Percentiles rank a stretch among this genome's conserved stretches.
These are phyloP conservation scores for Mesitornis unicolor DNA, from an alignment of 2,113 vertebrate genomes.

Conservation along the genomic window DNA sequence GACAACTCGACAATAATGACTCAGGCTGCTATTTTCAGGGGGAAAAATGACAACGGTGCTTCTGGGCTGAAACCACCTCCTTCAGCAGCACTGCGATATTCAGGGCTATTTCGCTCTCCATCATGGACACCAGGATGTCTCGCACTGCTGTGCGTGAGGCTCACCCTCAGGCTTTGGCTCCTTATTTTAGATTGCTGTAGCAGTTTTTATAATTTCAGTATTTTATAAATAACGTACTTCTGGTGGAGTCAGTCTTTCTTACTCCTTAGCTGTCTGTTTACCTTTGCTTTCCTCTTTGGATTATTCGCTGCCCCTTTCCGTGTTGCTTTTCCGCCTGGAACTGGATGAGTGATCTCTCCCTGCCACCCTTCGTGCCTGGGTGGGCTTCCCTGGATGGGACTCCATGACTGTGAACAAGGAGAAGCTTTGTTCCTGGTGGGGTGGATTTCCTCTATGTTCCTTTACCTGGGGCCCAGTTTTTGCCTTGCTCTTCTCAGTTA, in stretches of 20 bases:
- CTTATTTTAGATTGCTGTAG: background rate
- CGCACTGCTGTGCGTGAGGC: accelerated
- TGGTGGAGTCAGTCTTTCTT: background rate
- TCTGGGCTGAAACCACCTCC: background rate
- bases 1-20: background rate
- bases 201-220: background rate
- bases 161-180: background rate
- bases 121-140: background rate
- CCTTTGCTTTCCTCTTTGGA: background rate
- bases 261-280: background rate
- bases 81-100: background rate
- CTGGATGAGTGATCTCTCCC: background rate
- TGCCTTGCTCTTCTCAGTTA: background rate
- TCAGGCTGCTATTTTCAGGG: conserved; percentile 5
- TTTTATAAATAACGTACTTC: background rate
- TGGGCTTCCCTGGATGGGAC: background rate
- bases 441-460: background rate
- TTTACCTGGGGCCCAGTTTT: background rate
- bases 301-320: background rate
- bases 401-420: background rate
- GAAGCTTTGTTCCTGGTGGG: background rate
- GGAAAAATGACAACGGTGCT: background rate
- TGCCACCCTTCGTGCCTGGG: background rate
- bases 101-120: background rate
- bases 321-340: background rate